These are phyloP conservation scores for Austrofundulus limnaeus DNA, from an alignment of 2,113 vertebrate species.

Conservation along the genomic window DNA sequence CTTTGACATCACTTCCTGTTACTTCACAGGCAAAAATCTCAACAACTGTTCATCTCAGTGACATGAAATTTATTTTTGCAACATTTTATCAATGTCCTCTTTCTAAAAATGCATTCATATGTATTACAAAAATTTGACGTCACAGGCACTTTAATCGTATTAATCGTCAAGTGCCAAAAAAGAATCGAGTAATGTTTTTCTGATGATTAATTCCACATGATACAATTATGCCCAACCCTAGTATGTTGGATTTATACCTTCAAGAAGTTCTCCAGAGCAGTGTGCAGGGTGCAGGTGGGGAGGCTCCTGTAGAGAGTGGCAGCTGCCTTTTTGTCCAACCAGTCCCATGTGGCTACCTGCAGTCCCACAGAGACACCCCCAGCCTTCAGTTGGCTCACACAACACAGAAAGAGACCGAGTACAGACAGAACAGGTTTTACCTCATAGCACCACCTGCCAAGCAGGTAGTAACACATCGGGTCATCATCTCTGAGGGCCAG, in stretches of 20 bases:
- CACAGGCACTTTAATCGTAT: too few species aligned
- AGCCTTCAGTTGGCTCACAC: background rate
- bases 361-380: slow-evolving; percentile 3
- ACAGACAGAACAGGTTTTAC: slow-evolving; percentile 42
- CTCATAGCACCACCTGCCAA: slow-evolving; percentile 80
- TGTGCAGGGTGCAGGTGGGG: slow-evolving; percentile 82
- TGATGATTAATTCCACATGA: too few species aligned
- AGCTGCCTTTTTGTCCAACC: slow-evolving; percentile 88
- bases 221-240: too few species aligned
- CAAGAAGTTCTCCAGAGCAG: slow-evolving; percentile 89
- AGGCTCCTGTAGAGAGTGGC: slow-evolving; percentile 83
- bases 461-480: slow-evolving; percentile 75
- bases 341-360: slow-evolving; percentile 86
- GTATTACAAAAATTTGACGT: too few species aligned
- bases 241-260: slow-evolving; percentile 72
- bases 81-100: too few species aligned
- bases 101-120: too few species aligned
- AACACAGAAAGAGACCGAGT: background rate
- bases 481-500: slow-evolving; percentile 69
- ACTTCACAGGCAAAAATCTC: too few species aligned
- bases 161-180: too few species aligned
- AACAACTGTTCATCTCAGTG: too few species aligned
- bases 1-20: too few species aligned
- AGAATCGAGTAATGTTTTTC: too few species aligned
- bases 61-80: too few species aligned